Evolutionary conservation across 1,140 invertebrate genomes (phyloP), one percentile per base, ranked within the genome.

Genomic region (Drosophila truncata): DNA sequence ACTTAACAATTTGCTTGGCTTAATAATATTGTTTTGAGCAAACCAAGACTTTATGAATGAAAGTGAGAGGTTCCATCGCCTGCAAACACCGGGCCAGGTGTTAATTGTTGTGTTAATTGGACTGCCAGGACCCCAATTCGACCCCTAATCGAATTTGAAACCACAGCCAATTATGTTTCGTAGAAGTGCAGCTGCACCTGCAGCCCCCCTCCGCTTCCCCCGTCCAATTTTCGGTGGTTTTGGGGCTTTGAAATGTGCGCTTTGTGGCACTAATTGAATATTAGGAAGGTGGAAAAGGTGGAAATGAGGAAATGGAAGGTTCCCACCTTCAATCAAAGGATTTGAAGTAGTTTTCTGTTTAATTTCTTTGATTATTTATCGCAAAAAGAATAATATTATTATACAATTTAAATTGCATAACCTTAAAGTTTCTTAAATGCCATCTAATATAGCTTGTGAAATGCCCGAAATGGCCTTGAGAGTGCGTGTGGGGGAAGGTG

Each of bases 391-490:
- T 33, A 31, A 33, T 11, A 33, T 33, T 11, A 33, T n/a, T 25
- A 4, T 2, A 47, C 2, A 27, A 47, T n/a, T 29, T 29, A 50
- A 29, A 33, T n/a, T n/a, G 23, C 31, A 16, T 23, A 16, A 14
- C n/a, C 14, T 23, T 16, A 23, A 54, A 37, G 11, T 46, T 14
- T 44, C 13, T 11, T 8, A 4, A 47, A 47, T 16, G 13, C 16
- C 1, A 33, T 13, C 31, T 3, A 33, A 33, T 33, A 13, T 33
- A 33, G 41, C 18, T 39, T 16, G 5, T 37, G 10, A 57, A 57
- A 29, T 14, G 35, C 9, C 20, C 27, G n/a, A 20, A 50, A 41
- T 23, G 52, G 23, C 69, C 59, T 74, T 73, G 67, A 71, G 31
- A 16, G 9, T 39, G 33, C 23, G 33, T 52, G 29, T 52, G 27